A percentile compares a stretch with the other conserved stretches of the same genome.
These are phyloP conservation scores for Siniperca chuatsi DNA, from an alignment of 2,113 vertebrate species.

Conservation along the genomic window DNA sequence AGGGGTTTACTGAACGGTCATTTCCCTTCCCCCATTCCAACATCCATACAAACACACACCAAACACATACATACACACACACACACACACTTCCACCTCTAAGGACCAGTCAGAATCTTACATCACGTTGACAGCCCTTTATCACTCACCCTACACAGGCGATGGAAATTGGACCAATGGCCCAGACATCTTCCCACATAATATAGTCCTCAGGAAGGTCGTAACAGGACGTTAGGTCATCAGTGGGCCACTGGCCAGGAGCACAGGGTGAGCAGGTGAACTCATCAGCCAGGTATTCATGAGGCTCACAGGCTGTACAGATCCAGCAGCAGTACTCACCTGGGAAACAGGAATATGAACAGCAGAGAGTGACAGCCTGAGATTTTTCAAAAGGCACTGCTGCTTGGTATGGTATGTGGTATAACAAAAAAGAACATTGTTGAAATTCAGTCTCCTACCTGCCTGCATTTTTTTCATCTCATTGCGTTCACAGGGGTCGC, in stretches of 20 bases:
- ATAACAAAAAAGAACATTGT: conserved; percentile 22
- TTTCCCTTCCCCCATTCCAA: not conserved
- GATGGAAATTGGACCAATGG: conserved; percentile 96
- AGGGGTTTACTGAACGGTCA: not conserved
- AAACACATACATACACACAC: not conserved
- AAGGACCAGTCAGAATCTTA: not conserved
- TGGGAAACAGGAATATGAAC: conserved; percentile 54
- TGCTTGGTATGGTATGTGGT: not conserved
- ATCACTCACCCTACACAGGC: conserved; percentile 90
- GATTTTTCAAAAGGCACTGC: conserved; percentile 35
- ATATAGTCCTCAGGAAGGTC: conserved; percentile 98
- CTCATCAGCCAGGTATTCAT: conserved; percentile 95
- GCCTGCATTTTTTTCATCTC: conserved; percentile 99
- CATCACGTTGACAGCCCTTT: conserved; percentile 4
- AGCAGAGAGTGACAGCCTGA: conserved; percentile 36
- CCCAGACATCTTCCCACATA: conserved; percentile 98
- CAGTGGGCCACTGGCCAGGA: conserved; percentile 93
- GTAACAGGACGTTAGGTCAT: conserved; percentile 92
- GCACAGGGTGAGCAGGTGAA: conserved; percentile 95
- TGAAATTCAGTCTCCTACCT: conserved; percentile 78
- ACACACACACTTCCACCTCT: not conserved
- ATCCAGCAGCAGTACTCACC: conserved; percentile 99
- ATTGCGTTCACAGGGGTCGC: conserved; percentile 95
- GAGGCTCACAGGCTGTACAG: conserved; percentile 95
- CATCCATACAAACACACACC: not conserved